Conservation (phyloP, 92 coral and sea anemone species). For the Parazoanthus swiftii region DNA sequence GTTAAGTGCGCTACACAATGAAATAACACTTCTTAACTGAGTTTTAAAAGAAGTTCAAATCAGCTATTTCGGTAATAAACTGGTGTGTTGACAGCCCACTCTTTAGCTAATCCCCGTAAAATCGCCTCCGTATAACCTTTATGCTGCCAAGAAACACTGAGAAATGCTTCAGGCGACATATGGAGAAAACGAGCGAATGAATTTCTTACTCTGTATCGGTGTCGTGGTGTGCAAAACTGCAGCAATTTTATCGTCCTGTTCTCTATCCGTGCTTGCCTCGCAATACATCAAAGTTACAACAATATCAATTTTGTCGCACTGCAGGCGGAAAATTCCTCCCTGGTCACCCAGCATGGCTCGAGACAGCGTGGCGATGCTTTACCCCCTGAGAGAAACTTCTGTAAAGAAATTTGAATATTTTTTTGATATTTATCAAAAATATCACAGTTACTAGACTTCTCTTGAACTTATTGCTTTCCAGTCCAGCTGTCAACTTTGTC, state of each 20-base stretch:
- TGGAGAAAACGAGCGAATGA: background rate
- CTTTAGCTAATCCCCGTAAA: background rate
- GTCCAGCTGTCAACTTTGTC: background rate
- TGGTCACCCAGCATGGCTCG: constrained; percentile 3
- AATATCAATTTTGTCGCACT: background rate
- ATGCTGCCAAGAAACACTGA: too few species aligned
- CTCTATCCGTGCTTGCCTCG: background rate
- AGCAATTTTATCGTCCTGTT: background rate
- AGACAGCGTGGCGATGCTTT: background rate
- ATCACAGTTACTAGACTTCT: background rate
- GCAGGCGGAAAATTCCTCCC: background rate
- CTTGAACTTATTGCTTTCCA: constrained; percentile 3
- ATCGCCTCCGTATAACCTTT: background rate
- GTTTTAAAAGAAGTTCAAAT: too few species aligned
- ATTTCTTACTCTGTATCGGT: background rate
- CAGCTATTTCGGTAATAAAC: background rate
- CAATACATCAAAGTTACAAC: background rate
- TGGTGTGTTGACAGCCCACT: background rate
- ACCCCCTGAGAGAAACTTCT: background rate
- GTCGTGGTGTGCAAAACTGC: constrained; percentile 24
- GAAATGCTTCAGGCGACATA: too few species aligned
- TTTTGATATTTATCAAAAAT: background rate
- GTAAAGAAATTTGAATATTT: background rate
- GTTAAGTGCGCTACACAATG: too few species aligned
- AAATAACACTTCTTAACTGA: too few species aligned